Evolutionary conservation across 2,797 vertebrate genomes (phyloP), one percentile per base, ranked within the genome.

Genomic region (Periparus ater): DNA sequence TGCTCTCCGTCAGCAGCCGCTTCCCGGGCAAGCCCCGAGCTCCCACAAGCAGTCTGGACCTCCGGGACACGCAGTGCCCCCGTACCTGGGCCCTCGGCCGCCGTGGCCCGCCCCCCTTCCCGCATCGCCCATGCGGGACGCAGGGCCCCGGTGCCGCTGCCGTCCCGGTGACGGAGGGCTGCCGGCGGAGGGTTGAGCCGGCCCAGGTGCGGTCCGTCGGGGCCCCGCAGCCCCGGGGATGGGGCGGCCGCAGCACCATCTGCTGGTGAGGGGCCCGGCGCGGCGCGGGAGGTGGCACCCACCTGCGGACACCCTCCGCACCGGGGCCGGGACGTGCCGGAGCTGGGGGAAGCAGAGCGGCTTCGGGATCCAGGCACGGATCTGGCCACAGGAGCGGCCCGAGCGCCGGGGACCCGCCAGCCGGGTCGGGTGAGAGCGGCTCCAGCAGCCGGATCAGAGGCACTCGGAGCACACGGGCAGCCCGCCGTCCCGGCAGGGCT

Each of bases 191-290:
- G n/a, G 45, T 63, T 34, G 65, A 76, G 17, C 34, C 9, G 38
- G 51, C 8, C 42, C 70, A 75, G 40, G 61, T 81, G 85, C 72
- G 27, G 71, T 40, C 80, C 81, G 34, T 65, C 71, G 67, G 81
- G 63, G 62, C 15, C 38, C 68, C 54, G 65, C 61, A 66, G 66
- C 42, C 50, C 54, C 26, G 34, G 30, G 17, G 42, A n/a, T 13
- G 75, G 54, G 77, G 38, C 63, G 6, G 11, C 71, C 63, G 96
- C 91, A 94, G 94, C 96, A 78, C 94, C 96, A 95, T 95, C 96
- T 95, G 89, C 93, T 93, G 95, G 96, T 93, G 82, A 91, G 60
- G 89, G 81, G 13, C 27, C 60, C 60, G 22, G 63, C 23, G 34
- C 38, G 18, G 67, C 32, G 21, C 70, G 67, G 57, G 42, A 57